Evolutionary conservation across 2,888 invertebrate genomes (phyloP).

Genomic region (Tryphoninae sp.): DNA sequence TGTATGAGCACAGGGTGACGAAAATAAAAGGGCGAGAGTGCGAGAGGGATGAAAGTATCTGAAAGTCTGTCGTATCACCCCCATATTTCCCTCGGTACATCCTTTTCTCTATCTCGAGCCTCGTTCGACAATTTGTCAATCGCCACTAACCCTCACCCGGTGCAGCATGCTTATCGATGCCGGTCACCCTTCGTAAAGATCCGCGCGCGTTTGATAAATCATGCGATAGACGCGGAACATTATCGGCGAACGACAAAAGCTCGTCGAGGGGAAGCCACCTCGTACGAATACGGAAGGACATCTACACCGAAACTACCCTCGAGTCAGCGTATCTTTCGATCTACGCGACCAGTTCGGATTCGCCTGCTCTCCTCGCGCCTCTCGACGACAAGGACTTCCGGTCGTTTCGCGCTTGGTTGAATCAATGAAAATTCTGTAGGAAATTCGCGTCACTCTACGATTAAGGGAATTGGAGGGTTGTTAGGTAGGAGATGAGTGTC

Average conservation of each 20-base stretch:
- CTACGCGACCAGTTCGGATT: constrained; percentile 28
- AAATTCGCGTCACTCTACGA: constrained; percentile 19
- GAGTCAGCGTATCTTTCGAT: constrained; percentile 29
- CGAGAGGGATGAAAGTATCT: constrained; percentile 18
- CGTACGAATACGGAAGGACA: constrained; percentile 25
- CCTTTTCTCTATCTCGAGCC: constrained; percentile 67
- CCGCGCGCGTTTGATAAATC: constrained; percentile 78
- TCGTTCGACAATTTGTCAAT: constrained; percentile 65
- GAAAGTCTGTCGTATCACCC: constrained; percentile 32
- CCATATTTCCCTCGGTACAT: constrained; percentile 66
- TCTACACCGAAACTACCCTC: constrained; percentile 34
- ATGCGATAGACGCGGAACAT: constrained; percentile 76
- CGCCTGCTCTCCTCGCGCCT: constrained; percentile 32
- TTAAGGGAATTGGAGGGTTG: background rate
- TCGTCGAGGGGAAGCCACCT: constrained; percentile 20
- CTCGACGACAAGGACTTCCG: constrained; percentile 50
- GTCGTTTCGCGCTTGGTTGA: constrained; percentile 48
- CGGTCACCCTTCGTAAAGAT: constrained; percentile 63
- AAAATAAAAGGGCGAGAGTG: constrained; percentile 36
- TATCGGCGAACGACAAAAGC: constrained; percentile 64
- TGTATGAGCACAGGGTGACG: constrained; percentile 20
- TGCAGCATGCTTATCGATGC: constrained; percentile 51
- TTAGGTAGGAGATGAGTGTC: background rate
- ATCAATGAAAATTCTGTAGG: constrained; percentile 8
- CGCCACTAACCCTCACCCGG: constrained; percentile 37